Evolutionary conservation across 53 echinoderm and acorn worm species (phyloP).

Genomic region (Luidia sarsii): DNA sequence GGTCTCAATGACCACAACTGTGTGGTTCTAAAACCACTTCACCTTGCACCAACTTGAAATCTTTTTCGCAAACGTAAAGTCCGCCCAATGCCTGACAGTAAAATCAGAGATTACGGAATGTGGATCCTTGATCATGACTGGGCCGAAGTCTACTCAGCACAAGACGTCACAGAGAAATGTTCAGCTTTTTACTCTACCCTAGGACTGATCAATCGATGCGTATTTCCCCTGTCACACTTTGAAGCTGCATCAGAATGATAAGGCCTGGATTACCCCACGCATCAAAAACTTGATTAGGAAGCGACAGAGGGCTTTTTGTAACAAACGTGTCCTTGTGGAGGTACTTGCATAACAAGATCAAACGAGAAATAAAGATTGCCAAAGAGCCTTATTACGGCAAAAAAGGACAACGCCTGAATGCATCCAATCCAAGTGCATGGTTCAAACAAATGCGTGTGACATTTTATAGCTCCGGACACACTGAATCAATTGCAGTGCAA

Average conservation of each 20-base stretch:
- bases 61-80: constrained; percentile 15
- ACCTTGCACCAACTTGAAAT: background rate
- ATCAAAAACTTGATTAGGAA: background rate
- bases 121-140: constrained; percentile 25
- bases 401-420: constrained; percentile 4
- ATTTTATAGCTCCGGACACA: background rate
- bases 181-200: too few relatives aligned
- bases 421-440: constrained; percentile 21
- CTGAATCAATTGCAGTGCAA: background rate
- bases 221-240: background rate
- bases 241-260: background rate
- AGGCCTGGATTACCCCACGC: constrained; percentile 19
- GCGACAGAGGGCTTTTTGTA: background rate
- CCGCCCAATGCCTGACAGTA: constrained; percentile 54
- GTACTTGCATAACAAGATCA: constrained; percentile 23
- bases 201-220: background rate
- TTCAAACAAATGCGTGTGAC: background rate
- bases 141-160: constrained; percentile 3
- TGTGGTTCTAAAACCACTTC: constrained; percentile 9
- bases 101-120: constrained; percentile 24
- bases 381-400: constrained; percentile 3
- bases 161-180: too few relatives aligned
- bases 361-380: constrained; percentile 12
- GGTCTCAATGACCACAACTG: constrained; percentile 38
- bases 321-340: background rate